Percentiles rank a stretch among this genome's conserved stretches.
phyloP scores from a whole-genome alignment of 1,140 invertebrate species.

The Diachasmimorpha longicaudata region DNA sequence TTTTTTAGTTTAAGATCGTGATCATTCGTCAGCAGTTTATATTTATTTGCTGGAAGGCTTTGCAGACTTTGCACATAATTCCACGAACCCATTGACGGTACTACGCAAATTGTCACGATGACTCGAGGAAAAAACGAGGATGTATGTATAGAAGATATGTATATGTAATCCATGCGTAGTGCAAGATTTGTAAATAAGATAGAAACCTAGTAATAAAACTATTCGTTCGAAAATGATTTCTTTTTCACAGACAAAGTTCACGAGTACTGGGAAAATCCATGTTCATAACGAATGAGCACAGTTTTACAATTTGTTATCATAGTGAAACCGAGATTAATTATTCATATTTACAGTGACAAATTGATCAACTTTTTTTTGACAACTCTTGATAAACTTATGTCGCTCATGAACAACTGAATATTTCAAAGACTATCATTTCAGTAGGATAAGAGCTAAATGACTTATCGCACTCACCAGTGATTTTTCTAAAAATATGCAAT shows the following conservation, averaged over 20 bases:
- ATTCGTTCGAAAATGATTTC: conserved; percentile 8
- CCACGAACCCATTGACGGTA: not conserved
- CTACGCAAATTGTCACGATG: not conserved
- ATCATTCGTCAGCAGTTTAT: not conserved
- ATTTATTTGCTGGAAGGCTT: not conserved
- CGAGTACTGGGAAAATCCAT: not conserved
- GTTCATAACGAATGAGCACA: not conserved
- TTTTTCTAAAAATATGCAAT: not conserved
- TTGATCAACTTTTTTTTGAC: no score
- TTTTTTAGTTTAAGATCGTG: not conserved
- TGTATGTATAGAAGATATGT: not conserved
- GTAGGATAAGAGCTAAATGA: no score
- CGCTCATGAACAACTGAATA: no score
- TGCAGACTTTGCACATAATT: not conserved
- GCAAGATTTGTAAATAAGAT: conserved; percentile 13
- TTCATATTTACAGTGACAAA: no score
- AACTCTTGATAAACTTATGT: no score
- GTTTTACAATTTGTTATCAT: not conserved
- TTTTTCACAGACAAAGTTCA: not conserved
- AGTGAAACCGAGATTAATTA: no score
- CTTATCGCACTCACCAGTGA: not conserved
- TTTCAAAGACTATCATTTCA: not conserved
- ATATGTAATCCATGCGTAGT: not conserved
- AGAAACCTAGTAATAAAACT: conserved; percentile 7
- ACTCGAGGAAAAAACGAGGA: not conserved